Base-by-base conservation (phyloP, 2,797 vertebrate species). In the Ataeniobius toweri region DNA sequence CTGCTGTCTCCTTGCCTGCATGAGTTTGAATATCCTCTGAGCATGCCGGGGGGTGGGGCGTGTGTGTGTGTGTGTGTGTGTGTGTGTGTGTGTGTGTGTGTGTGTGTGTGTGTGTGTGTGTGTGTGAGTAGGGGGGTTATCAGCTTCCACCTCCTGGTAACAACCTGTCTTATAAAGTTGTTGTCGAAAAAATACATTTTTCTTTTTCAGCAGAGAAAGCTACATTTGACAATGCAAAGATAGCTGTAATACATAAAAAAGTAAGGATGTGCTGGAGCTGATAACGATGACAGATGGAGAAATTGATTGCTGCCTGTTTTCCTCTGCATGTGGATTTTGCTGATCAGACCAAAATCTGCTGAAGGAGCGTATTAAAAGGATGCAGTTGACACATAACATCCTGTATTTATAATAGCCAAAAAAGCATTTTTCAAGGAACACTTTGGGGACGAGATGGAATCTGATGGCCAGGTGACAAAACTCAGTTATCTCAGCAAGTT, bases 251-350 rank as follows among this genome's bases (percentile, higher is more conserved):
- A 81, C 88, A 93, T 91, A 83, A 86, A 85, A 88, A 84, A 74
- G 78, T 56, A 58, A 81, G 88, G 82, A 94, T 94, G 93, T 95
- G 93, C 87, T 76, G 53, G 78, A 69, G 86, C 74, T 85, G 95
- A 95, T 95, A 95, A 94, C 91, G 86, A 79, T 63, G 76, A 80
- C 71, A 87, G 90, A 88, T 84, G 89, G 79, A 92, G 83, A 91
- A 86, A 93, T 79, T 95, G 94, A 95, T 95, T 93, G 83, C 81
- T 75, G 73, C 69, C 84, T 79, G 70, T 85, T 88, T 91, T 85
- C 79, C 85, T 84, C 83, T 85, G 85, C 78, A 65, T 87, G 86
- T 50, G 76, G 53, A 85, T 89, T 91, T 79, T 92, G 92, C 90
- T 92, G 93, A 94, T 93, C 79, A 77, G 61, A 89, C 84, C 51